Evolutionary conservation across 2,888 invertebrate genomes (phyloP), one percentile per base, ranked within the genome.

Genomic region (Teleogryllus oceanicus): DNA sequence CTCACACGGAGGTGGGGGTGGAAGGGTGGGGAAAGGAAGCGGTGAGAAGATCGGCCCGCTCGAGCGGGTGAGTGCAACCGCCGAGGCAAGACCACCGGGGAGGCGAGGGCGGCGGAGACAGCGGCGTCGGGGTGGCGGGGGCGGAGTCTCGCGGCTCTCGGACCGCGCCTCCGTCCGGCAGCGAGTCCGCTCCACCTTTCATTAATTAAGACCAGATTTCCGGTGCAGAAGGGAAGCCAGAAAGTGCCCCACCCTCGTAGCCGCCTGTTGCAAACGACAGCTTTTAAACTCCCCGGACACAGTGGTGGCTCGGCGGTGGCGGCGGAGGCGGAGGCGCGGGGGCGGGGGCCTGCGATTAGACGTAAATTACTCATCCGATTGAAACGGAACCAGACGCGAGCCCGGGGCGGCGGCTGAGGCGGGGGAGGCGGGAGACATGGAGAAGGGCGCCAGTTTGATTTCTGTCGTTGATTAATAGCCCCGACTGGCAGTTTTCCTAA

Each of bases 201-300:
- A 78, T 76, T 81, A 81, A 79, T 79, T 79, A 81, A 79, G 75
- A 78, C 81, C 62, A 74, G 79, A 81, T 81, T 81, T 79, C 81
- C 81, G 79, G 81, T 79, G 62, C 62, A 62, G 62, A 62, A 62
- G 62, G 62, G 62, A 62, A 62, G 62, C 62, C n/a, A 13, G 16
- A n/a, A 62, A 62, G 62, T 18, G 62, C 62, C 62, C 37, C 62
- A n/a, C 62, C 62, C 62, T n/a, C 62, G n/a, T n/a, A 18, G 16
- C n/a, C 62, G 62, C 62, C 62, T 62, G 62, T 62, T 62, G 62
- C 62, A 62, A 62, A 62, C 62, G 62, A 62, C 62, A 62, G 62
- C 62, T 62, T 62, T 62, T 62, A 62, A 62, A 62, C 62, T 62
- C 62, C 62, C 62, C 62, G 62, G 62, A 62, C 62, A n/a, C 62